Evolutionary conservation across 2,888 invertebrate genomes (phyloP).

Genomic region (Netelia fuscicornis): DNA sequence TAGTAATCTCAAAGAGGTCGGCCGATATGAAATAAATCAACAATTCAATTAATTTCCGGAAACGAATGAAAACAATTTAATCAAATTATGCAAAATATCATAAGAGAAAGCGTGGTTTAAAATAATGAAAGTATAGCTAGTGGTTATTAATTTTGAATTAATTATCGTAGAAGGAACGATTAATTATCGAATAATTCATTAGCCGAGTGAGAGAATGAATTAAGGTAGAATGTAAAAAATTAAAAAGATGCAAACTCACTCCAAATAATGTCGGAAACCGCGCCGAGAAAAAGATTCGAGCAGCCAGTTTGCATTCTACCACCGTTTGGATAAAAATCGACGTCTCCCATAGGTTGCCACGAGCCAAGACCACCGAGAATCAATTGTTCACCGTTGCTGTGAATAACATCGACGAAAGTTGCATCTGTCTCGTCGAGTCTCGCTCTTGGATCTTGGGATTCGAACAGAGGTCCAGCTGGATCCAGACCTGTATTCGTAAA

Average conservation of each 20-base stretch:
- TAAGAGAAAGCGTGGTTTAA: too few relatives aligned
- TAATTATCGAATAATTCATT: too few relatives aligned
- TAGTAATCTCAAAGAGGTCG: not conserved
- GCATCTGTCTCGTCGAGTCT: slow-evolving; percentile 94
- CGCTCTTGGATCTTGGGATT: slow-evolving; percentile 94
- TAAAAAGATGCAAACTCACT: slow-evolving; percentile 86
- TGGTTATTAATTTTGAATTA: too few relatives aligned
- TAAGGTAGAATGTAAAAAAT: not conserved
- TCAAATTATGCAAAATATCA: too few relatives aligned
- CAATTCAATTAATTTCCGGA: too few relatives aligned
- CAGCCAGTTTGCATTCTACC: slow-evolving; percentile 97
- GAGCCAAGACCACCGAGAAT: slow-evolving; percentile 95
- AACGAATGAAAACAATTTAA: too few relatives aligned
- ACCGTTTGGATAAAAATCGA: slow-evolving; percentile 96
- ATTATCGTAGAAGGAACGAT: too few relatives aligned
- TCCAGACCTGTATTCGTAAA: slow-evolving; percentile 88
- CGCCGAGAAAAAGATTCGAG: slow-evolving; percentile 96
- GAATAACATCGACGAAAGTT: slow-evolving; percentile 96
- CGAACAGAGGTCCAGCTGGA: slow-evolving; percentile 96
- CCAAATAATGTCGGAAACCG: slow-evolving; percentile 95
- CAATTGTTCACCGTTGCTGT: slow-evolving; percentile 97
- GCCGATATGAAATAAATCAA: not conserved
- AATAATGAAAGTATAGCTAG: too few relatives aligned
- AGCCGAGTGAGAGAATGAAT: too few relatives aligned
- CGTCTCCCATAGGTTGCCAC: slow-evolving; percentile 96